Conservation (phyloP, 2,113 vertebrate genomes). For the Catharus minimus region DNA sequence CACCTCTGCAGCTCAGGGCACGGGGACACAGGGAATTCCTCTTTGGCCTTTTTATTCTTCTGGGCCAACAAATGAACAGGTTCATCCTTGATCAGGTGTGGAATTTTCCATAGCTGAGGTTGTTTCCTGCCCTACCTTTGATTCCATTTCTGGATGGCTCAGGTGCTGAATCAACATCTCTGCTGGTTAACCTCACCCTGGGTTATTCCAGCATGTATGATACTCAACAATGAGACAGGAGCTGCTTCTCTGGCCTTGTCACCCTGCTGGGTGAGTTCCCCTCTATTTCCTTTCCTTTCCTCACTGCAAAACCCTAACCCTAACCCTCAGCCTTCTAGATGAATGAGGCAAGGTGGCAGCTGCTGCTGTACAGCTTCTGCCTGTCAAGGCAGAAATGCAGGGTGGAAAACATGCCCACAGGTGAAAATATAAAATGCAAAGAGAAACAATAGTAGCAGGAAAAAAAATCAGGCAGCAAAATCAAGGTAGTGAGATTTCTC, state of each 20-base stretch:
- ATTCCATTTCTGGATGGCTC: rapidly evolving
- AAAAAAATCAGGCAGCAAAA: neutral
- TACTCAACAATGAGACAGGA: neutral
- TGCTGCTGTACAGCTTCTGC: rapidly evolving
- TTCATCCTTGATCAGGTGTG: neutral
- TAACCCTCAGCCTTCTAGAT: neutral
- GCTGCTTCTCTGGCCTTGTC: neutral
- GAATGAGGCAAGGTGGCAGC: neutral
- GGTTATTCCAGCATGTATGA: neutral
- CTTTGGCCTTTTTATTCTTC: neutral
- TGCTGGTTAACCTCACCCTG: neutral
- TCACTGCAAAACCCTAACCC: neutral
- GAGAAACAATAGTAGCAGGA: neutral
- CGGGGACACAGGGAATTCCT: neutral
- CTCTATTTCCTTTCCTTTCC: neutral
- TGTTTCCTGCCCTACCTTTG: neutral
- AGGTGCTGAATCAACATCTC: rapidly evolving
- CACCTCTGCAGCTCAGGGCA: neutral
- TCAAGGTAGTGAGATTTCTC: neutral
- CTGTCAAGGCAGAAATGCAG: neutral
- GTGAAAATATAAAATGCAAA: neutral
- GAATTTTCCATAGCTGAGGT: neutral
- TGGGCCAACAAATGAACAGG: neutral
- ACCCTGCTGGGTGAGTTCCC: rapidly evolving
- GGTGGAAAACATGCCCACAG: neutral